Conservation (phyloP, 2,797 vertebrate species). For the Balearica regulorum region DNA sequence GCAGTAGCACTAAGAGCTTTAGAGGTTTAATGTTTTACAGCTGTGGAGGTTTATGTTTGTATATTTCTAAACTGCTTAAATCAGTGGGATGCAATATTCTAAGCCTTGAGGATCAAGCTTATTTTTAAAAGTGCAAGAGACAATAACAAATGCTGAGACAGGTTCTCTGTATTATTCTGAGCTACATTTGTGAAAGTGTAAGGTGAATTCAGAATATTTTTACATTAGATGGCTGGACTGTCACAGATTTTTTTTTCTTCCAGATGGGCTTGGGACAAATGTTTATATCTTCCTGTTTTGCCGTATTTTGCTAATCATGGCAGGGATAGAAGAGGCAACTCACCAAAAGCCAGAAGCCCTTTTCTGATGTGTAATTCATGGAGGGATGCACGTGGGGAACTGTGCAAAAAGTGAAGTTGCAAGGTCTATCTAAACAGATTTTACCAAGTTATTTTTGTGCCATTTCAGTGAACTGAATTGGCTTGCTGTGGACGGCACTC, state of each 20-base stretch:
- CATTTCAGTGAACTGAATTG: neutral
- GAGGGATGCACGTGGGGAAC: neutral
- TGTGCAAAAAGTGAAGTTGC: neutral
- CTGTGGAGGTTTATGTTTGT: neutral
- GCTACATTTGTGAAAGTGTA: neutral
- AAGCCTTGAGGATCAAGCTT: conserved; percentile 8
- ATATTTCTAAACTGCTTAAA: conserved; percentile 23
- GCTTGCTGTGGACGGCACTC: neutral
- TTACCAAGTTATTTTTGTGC: neutral
- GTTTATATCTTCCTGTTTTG: neutral
- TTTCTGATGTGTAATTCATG: neutral
- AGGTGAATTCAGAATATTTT: neutral
- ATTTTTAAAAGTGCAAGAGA: neutral
- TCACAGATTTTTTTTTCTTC: neutral
- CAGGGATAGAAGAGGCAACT: neutral
- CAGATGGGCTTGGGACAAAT: neutral
- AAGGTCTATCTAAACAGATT: neutral
- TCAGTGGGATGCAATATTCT: neutral
- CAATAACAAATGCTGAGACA: neutral
- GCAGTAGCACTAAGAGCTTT: neutral
- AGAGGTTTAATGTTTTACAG: conserved; percentile 20
- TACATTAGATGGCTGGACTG: neutral
- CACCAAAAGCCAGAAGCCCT: neutral
- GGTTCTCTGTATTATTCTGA: neutral
- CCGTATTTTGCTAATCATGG: neutral